phyloP scores from a whole-genome alignment of 2,888 invertebrate species.

The Acanthosepion esculentum region DNA sequence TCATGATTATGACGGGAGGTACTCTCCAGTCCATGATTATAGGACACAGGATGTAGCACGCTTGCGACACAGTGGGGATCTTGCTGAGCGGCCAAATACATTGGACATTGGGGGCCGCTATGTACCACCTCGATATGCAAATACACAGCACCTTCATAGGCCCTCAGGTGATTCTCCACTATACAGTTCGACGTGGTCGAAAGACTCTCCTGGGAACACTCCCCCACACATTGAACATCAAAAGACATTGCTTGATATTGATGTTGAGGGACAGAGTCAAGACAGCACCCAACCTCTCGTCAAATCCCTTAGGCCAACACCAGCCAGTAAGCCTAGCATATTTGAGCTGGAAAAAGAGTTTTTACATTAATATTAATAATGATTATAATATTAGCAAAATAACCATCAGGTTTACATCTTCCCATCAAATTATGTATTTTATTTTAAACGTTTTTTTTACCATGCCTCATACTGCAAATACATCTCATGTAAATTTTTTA shows the following conservation, averaged over 20 bases:
- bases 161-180: conserved; percentile 90
- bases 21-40: conserved; percentile 51
- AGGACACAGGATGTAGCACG: conserved; percentile 54
- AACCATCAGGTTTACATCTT: not conserved
- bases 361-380: conserved; percentile 1
- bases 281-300: conserved; percentile 71
- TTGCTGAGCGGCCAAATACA: conserved; percentile 80
- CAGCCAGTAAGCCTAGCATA: not conserved
- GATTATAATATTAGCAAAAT: not conserved
- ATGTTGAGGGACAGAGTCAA: conserved; percentile 73
- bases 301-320: not conserved
- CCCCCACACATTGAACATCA: conserved; percentile 72
- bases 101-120: conserved; percentile 80
- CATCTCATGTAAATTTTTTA: too few relatives aligned
- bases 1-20: conserved; percentile 51
- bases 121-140: conserved; percentile 55
- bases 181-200: conserved; percentile 84
- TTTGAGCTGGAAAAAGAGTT: not conserved
- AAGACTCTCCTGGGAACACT: conserved; percentile 79
- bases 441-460: too few relatives aligned
- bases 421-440: too few relatives aligned
- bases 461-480: too few relatives aligned
- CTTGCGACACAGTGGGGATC: conserved; percentile 64
- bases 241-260: conserved; percentile 73
- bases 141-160: conserved; percentile 75